These are phyloP conservation scores for Geophilus truncorum DNA, from an alignment of 2,888 invertebrate species.

Conservation along the genomic window DNA sequence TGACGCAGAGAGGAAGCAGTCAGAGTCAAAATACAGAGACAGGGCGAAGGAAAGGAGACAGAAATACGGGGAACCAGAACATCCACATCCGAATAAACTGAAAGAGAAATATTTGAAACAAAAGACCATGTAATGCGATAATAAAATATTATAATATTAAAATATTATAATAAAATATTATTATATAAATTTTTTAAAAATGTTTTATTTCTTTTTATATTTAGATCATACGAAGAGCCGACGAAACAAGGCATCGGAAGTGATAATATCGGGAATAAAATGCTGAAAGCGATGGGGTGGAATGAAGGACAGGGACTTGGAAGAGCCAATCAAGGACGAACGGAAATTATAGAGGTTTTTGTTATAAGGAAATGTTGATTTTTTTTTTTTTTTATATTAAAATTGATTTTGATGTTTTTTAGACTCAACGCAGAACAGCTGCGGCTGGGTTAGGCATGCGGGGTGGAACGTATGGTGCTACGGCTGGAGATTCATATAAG, in stretches of 20 bases:
- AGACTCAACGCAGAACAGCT: conserved; percentile 61
- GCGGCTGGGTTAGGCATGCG: conserved; percentile 84
- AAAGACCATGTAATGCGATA: conserved; percentile 34
- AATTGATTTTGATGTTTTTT: conserved; percentile 18
- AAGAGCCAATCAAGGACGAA: conserved; percentile 84
- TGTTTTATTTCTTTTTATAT: neutral
- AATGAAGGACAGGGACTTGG: conserved; percentile 94
- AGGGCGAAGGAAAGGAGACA: conserved; percentile 90
- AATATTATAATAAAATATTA: too few relatives aligned
- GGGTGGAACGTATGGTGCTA: conserved; percentile 67
- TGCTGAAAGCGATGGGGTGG: conserved; percentile 99
- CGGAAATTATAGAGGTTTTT: conserved; percentile 79
- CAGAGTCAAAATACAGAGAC: conserved; percentile 66
- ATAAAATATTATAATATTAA: too few relatives aligned
- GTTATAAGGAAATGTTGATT: too few relatives aligned
- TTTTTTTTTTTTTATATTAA: too few relatives aligned
- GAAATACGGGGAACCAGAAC: conserved; percentile 85
- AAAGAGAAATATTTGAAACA: conserved; percentile 49
- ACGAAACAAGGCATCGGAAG: conserved; percentile 68
- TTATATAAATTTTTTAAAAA: neutral
- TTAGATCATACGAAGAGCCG: conserved; percentile 51
- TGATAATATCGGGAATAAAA: conserved; percentile 88
- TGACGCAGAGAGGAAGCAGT: conserved; percentile 27
- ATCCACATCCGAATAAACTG: conserved; percentile 64
- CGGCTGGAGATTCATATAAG: conserved; percentile 79